Conservation (phyloP, 1,140 invertebrate genomes). For the Ctenoplectra terminalis region DNA sequence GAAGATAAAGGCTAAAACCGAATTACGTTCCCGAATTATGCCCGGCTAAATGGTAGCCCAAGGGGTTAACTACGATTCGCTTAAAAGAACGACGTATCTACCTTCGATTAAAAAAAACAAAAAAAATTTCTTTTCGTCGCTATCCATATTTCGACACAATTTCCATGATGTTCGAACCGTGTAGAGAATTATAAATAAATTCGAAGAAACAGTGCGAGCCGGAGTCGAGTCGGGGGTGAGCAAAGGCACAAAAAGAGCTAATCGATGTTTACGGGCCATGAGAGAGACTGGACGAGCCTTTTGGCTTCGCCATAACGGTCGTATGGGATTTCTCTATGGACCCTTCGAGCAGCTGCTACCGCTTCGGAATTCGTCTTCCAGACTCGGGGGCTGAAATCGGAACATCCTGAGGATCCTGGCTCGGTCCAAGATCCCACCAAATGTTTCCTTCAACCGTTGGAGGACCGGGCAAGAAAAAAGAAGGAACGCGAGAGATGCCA, state of each 20-base stretch:
- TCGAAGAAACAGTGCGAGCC: not conserved
- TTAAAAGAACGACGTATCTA: too few relatives aligned
- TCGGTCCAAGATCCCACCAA: not conserved
- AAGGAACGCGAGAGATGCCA: not conserved
- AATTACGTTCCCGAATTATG: too few relatives aligned
- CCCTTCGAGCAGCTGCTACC: constrained; percentile 31
- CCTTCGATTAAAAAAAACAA: too few relatives aligned
- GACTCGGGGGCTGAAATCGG: constrained; percentile 45
- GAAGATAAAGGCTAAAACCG: too few relatives aligned
- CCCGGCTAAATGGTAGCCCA: too few relatives aligned
- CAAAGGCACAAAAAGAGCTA: constrained; percentile 7
- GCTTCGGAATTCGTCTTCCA: constrained; percentile 11
- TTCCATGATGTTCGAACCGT: not conserved
- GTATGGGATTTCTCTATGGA: constrained; percentile 45
- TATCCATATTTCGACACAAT: not conserved
- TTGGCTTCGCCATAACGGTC: constrained; percentile 35
- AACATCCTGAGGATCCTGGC: constrained; percentile 28
- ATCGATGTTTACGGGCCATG: constrained; percentile 57
- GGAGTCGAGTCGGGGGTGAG: not conserved
- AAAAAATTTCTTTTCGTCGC: too few relatives aligned
- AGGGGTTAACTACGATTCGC: too few relatives aligned
- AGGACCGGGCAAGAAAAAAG: not conserved
- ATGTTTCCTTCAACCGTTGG: not conserved
- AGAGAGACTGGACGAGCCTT: constrained; percentile 26
- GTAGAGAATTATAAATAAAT: constrained; percentile 31